phyloP scores from a whole-genome alignment of 2,797 vertebrate species.

The Scolopax rusticola region DNA sequence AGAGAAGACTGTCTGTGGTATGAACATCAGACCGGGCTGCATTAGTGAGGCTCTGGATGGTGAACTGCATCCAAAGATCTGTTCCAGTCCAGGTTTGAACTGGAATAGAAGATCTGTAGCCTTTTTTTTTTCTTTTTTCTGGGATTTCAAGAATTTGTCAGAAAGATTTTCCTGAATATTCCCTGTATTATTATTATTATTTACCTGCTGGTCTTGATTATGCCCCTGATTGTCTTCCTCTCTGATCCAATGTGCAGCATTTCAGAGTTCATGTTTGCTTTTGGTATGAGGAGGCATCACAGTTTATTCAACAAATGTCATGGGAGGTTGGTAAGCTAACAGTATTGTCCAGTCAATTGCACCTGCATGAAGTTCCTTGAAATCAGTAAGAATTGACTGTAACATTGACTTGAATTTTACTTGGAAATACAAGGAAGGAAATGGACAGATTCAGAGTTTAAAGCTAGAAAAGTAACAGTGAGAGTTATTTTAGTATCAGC shows the following conservation, averaged over 20 bases:
- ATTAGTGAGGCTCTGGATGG: neutral
- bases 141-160: neutral
- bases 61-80: neutral
- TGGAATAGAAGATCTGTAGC: neutral
- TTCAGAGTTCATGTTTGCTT: neutral
- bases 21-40: neutral
- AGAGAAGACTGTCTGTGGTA: neutral
- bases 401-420: neutral
- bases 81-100: neutral
- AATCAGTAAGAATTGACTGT: neutral
- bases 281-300: neutral
- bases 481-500: neutral
- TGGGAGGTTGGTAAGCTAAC: neutral
- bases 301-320: neutral
- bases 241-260: neutral
- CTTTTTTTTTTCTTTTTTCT: neutral
- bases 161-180: neutral
- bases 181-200: neutral
- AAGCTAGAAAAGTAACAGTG: neutral
- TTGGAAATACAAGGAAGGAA: neutral
- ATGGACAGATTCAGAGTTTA: neutral
- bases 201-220: neutral
- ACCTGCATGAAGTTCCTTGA: rapidly evolving
- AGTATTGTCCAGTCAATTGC: neutral
- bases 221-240: neutral